Conservation (phyloP, 2,888 invertebrate genomes). For the Apoderus coryli region DNA sequence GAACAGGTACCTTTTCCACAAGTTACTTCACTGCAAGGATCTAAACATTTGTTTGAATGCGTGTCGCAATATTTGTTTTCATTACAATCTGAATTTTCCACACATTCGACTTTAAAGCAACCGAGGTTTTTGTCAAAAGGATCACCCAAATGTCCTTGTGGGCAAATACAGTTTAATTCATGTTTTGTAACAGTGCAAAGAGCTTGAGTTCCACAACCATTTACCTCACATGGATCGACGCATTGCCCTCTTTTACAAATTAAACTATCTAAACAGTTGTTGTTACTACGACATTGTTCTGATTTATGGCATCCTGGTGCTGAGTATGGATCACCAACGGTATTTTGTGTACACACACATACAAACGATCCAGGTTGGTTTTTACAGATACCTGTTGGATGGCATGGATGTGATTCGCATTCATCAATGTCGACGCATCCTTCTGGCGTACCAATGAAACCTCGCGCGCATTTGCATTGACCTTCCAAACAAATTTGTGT, state of each 20-base stretch:
- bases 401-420: conserved; percentile 65
- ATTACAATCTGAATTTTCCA: conserved; percentile 60
- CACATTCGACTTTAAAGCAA: conserved; percentile 81
- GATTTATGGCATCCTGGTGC: conserved; percentile 66
- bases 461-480: conserved; percentile 63
- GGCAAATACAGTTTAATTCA: conserved; percentile 58
- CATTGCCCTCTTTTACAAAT: conserved; percentile 66
- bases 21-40: conserved; percentile 63
- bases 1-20: conserved; percentile 73
- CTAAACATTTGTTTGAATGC: conserved; percentile 63
- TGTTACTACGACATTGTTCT: conserved; percentile 58
- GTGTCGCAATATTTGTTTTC: conserved; percentile 60
- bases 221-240: conserved; percentile 61
- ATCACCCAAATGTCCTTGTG: conserved; percentile 70
- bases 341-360: conserved; percentile 65
- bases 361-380: conserved; percentile 69
- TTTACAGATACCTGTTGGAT: conserved; percentile 61
- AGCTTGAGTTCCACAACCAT: conserved; percentile 63
- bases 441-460: conserved; percentile 56
- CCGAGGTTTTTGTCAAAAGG: conserved; percentile 60
- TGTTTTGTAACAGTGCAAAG: conserved; percentile 61
- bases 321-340: conserved; percentile 55
- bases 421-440: conserved; percentile 76
- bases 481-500: conserved; percentile 63
- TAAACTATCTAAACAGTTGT: conserved; percentile 60